Evolutionary conservation across 1,140 invertebrate genomes (phyloP), one percentile per base, ranked within the genome.

Genomic region (Grapholita molesta): DNA sequence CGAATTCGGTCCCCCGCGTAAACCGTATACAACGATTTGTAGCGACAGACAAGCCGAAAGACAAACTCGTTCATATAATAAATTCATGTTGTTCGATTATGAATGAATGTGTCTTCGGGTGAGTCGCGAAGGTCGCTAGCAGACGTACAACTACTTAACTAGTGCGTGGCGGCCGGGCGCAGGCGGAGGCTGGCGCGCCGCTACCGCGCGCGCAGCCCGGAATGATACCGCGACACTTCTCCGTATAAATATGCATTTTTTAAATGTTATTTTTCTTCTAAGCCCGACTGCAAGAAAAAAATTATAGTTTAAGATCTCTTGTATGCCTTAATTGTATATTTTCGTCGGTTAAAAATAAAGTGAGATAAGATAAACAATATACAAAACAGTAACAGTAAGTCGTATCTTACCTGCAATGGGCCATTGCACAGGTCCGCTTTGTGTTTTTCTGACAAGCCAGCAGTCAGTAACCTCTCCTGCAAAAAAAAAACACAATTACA

Each of bases 241-340:
- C 68, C 72, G 66, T 71, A 76, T 73, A 69, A 69, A 66, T 66
- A 73, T 77, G 42, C 38, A 68, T 77, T 71, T 70, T 79, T 68
- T 77, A 71, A 77, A 67, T 84, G 79, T 87, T 87, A 89, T 84
- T 84, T 88, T 33, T 82, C 78, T 74, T 82, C 78, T 52, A 87
- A 70, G 61, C 74, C 80, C 21, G 84, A 71, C 85, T 88, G 77
- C 28, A 68, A 32, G 64, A 61, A 70, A 12, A 68, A 69, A 35
- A 35, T 67, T 64, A 67, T 32, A 21, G 6, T 21, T 48, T 48
- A n/a, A 21, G 6, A 48, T n/a, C n/a, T n/a, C n/a, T n/a, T n/a
- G n/a, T n/a, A n/a, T n/a, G n/a, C n/a, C n/a, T n/a, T n/a, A n/a
- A n/a, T 30, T 30, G 28, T 30, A 30, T 30, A 30, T 30, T 30